Evolutionary conservation across 2,888 invertebrate species (phyloP).

Genomic region (Eilema griseolum): DNA sequence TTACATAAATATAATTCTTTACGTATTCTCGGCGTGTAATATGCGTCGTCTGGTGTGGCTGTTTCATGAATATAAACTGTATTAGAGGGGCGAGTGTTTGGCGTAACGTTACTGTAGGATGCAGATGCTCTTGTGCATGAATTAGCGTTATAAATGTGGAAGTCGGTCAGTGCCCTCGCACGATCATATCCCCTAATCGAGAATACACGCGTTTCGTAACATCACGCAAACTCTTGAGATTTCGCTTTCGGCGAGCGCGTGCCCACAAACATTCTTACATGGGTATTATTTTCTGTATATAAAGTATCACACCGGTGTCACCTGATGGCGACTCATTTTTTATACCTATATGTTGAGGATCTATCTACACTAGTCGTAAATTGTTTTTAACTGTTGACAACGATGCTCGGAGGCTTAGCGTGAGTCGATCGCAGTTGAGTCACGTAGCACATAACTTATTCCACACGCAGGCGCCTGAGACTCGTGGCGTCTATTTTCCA

Average conservation of each 20-base stretch:
- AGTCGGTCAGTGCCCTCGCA: constrained; percentile 83
- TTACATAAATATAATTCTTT: constrained; percentile 79
- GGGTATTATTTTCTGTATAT: constrained; percentile 65
- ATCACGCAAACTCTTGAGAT: constrained; percentile 70
- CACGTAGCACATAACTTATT: constrained; percentile 76
- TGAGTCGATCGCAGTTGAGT: constrained; percentile 65
- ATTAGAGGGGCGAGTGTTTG: constrained; percentile 65
- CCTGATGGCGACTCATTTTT: constrained; percentile 41
- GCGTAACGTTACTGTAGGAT: constrained; percentile 67
- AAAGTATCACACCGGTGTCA: constrained; percentile 58
- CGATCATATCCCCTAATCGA: constrained; percentile 79
- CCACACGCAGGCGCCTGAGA: constrained; percentile 64
- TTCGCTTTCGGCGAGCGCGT: constrained; percentile 74
- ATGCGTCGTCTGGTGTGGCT: constrained; percentile 59
- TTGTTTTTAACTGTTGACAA: constrained; percentile 62
- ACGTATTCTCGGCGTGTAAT: constrained; percentile 75
- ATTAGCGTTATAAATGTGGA: constrained; percentile 84
- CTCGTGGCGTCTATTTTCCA: constrained; percentile 74
- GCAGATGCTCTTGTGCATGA: constrained; percentile 81
- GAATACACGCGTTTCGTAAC: constrained; percentile 79
- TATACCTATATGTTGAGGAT: constrained; percentile 60
- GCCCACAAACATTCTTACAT: constrained; percentile 63
- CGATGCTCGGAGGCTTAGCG: constrained; percentile 54
- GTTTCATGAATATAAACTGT: constrained; percentile 78
- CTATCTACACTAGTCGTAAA: constrained; percentile 70